Base-by-base conservation (phyloP, 2,888 invertebrate genomes). In the Himalopsyche kuldschensis region DNA sequence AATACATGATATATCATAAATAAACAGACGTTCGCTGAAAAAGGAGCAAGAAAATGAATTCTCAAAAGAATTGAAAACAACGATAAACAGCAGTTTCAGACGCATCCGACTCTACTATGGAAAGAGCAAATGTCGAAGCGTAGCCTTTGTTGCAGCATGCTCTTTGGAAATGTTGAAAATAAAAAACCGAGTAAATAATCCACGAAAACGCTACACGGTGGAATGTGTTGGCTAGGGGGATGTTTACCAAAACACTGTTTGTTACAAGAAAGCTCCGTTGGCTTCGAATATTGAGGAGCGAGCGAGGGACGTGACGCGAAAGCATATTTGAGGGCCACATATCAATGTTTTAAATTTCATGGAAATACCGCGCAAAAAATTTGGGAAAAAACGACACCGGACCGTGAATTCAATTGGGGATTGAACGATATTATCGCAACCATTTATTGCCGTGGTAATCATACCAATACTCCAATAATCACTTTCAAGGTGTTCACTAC, bases 31-130 rank as follows among this genome's bases (percentile, higher is more conserved):
- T 83, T 78, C 20, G 47, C 30, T 79, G 78, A 46, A 81, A 84
- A 85, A 75, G 63, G 63, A 79, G 69, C 55, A 75, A n/a, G 41
- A 78, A 79, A 84, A 17, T 63, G 48, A 84, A 79, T 79, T 78
- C 85, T 69, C 82, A 47, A 75, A 85, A 85, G 85, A 84, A 85
- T 82, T 84, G 85, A 84, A 85, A 85, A 85, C 85, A 85, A 82
- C 85, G 75, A 84, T 84, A 84, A 84, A 85, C 85, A 85, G 85
- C 55, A 63, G 82, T 84, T 85, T 55, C 81, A 77, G 82, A 84
- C 84, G 81, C 75, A 78, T 82, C 46, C 31, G 76, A 82, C 79
- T 48, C 76, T 78, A 8, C 30, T 32, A 15, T 77, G 31, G 46
- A 48, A 77, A 75, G 75, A 63, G 30, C 31, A 47, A 80, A 77